A percentile compares a stretch with the other conserved stretches of the same genome.
Evolutionary conservation across 2,797 vertebrate species (phyloP).

Genomic region (Halcyon leucocephala): DNA sequence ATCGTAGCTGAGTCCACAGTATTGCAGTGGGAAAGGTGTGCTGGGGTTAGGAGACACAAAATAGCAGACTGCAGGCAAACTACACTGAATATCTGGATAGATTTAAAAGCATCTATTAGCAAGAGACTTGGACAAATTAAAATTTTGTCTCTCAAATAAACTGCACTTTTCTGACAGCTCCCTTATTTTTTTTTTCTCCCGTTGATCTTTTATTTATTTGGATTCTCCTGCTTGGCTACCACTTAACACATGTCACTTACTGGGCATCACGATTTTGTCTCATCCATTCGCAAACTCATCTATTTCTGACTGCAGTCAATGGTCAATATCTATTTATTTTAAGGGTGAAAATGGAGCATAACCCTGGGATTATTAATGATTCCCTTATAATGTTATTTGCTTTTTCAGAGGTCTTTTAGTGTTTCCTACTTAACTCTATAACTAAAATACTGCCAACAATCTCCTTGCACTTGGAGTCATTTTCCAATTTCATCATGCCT

Average conservation of each 20-base stretch:
- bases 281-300: not conserved
- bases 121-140: not conserved
- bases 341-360: not conserved
- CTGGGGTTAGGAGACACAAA: fast-evolving
- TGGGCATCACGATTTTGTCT: not conserved
- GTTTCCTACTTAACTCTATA: not conserved
- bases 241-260: not conserved
- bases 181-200: not conserved
- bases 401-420: not conserved
- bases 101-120: not conserved
- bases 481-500: not conserved
- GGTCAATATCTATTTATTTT: not conserved
- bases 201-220: not conserved
- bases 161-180: not conserved
- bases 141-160: not conserved
- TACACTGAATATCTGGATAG: not conserved
- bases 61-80: not conserved
- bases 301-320: not conserved
- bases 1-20: not conserved
- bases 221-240: not conserved
- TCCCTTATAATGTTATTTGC: not conserved
- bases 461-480: not conserved
- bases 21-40: not conserved
- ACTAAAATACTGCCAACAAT: not conserved
- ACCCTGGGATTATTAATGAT: not conserved